Evolutionary conservation across 2,888 invertebrate species (phyloP), one percentile per base, ranked within the genome.

Genomic region (Ormyrus rosae): DNA sequence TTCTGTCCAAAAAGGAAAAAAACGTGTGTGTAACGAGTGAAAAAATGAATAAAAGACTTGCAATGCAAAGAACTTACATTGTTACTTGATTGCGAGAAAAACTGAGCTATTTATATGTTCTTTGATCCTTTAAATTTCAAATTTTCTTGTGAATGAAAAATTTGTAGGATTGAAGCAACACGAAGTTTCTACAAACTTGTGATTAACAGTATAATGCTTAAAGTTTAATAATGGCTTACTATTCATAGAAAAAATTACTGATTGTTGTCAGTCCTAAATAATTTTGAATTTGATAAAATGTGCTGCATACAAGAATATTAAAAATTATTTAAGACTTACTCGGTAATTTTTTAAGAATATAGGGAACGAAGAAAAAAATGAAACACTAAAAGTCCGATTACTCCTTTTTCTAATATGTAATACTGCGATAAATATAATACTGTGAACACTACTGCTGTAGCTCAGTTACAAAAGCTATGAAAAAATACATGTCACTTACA

Each of bases 391-490:
- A 78, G 78, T 76, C 71, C 61, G 76, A 76, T 76, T 72, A 72
- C 55, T 76, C 65, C 46, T 50, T 76, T 81, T 81, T 72, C 72
- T 81, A 76, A 79, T 64, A 78, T 74, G 74, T 80, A 74, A 74
- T 61, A 70, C 74, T 81, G 78, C 75, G 81, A 78, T 81, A 64
- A 19, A 78, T 63, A 61, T 74, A 58, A 74, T 45, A 19, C 50
- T 48, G 13, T 71, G 56, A 72, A 72, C 45, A 53, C 58, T 80
- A 60, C 48, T 71, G 13, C 45, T 13, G 56, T 61, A 67, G 34
- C n/a, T 50, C 60, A 67, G 50, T 71, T 51, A 61, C 53, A 48
- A 48, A 63, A n/a, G 51, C 19, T 11, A 65, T 34, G 70, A 34
- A n/a, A 69, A 67, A 80, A 46, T 8, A 64, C 53, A 63, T 67